Base-by-base conservation (phyloP, 2,113 vertebrate species). In the Solea senegalensis region DNA sequence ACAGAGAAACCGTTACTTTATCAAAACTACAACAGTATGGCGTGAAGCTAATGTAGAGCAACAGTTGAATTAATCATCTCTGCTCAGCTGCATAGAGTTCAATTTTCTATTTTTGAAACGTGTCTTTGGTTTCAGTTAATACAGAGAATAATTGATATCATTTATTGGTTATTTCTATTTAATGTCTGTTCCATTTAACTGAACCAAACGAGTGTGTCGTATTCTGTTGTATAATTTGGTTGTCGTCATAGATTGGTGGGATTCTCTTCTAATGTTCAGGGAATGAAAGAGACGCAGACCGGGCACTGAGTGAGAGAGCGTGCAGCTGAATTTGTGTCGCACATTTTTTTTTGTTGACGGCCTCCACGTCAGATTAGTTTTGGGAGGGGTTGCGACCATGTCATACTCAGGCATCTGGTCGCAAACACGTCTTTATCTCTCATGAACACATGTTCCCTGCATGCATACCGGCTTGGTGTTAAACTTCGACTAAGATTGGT, bases 361-460 rank as follows among this genome's bases (percentile, higher is more conserved):
- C 15, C 16, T 28, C 26, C 28, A 16, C 27, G 16, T 64, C 45
- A 61, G 28, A 1, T 34, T 49, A 3, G 15, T 76, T 80, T 76
- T 74, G 82, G 87, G 88, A 78, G 87, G 78, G 80, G 86, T 84
- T 13, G 54, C 45, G 41, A 48, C 39, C 1, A 11, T 69, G 62
- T 86, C 70, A 56, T 70, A 39, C 81, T 50, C 76, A 74, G 64
- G 52, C 64, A 71, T 81, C 66, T 75, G 62, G 49, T 70, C 27
- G 46, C 74, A 75, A 80, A 87, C 56, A 87, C 46, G 0, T 85
- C 76, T 87, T 91, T 91, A 92, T 92, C 91, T 91, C 73, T 71
- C 3, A 9, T 13, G 21, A 88, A 85, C 91, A 92, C 75, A 82
- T 60, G 79, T 58, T 80, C 72, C 34, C 85, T 69, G 50, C 63